Percentiles rank a stretch among this genome's conserved stretches.
phyloP scores from a whole-genome alignment of 2,113 vertebrate species.

The Dissostichus mawsoni region DNA sequence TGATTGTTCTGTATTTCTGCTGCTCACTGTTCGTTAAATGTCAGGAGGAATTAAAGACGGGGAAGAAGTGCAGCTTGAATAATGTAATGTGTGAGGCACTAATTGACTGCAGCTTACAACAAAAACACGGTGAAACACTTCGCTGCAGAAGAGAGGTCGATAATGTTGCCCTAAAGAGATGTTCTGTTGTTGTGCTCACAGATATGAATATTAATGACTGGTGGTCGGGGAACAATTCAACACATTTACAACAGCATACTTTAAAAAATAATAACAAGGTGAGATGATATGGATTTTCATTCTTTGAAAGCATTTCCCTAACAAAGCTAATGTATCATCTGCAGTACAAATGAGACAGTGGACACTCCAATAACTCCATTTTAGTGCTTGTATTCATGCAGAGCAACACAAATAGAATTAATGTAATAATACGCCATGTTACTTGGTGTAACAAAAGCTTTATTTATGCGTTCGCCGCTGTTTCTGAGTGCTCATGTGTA shows the following conservation, averaged over 20 bases:
- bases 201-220: slow-evolving; percentile 71
- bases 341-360: slow-evolving; percentile 35
- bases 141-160: slow-evolving; percentile 23
- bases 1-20: slow-evolving; percentile 13
- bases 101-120: slow-evolving; percentile 45
- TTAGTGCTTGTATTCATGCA: slow-evolving; percentile 2
- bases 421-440: slow-evolving; percentile 20
- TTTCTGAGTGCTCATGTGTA: not conserved
- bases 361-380: slow-evolving; percentile 33
- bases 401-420: slow-evolving; percentile 28
- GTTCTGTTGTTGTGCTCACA: slow-evolving; percentile 41
- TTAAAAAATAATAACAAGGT: slow-evolving; percentile 58
- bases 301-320: slow-evolving; percentile 29
- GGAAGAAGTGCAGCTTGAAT: slow-evolving; percentile 15
- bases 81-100: slow-evolving; percentile 32
- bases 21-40: slow-evolving; percentile 33
- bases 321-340: slow-evolving; percentile 63
- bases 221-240: not conserved
- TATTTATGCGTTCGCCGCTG: not conserved
- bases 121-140: slow-evolving; percentile 37
- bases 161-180: slow-evolving; percentile 51
- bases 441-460: not conserved
- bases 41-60: slow-evolving; percentile 30
- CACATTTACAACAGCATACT: slow-evolving; percentile 26
- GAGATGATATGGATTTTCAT: slow-evolving; percentile 52